Percentiles rank a stretch among this genome's conserved stretches.
Conservation (phyloP, 1,140 invertebrate species). For the Batillaria attramentaria region DNA sequence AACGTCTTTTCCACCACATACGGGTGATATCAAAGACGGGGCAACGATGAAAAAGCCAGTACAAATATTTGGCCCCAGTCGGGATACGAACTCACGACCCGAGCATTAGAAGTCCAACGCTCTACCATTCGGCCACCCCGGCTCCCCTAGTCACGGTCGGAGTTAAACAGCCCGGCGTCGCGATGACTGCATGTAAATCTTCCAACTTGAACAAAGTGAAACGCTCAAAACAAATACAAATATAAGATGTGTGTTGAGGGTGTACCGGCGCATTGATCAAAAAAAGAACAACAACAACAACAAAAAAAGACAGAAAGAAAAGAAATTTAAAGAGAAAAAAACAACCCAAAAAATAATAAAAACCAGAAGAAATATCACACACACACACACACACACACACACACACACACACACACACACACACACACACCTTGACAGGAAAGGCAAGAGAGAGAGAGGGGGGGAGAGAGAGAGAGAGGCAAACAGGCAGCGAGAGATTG, state of each 20-base stretch:
- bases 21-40: too few relatives aligned
- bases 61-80: too few relatives aligned
- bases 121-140: too few relatives aligned
- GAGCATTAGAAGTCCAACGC: too few relatives aligned
- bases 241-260: neutral
- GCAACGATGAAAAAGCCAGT: too few relatives aligned
- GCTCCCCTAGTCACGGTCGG: too few relatives aligned
- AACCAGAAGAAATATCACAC: neutral
- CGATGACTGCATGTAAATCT: neutral
- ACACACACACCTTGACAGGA: conserved; percentile 13
- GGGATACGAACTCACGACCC: too few relatives aligned
- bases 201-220: neutral
- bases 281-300: neutral
- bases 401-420: conserved; percentile 16
- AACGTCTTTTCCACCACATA: too few relatives aligned
- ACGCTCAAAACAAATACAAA: neutral
- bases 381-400: conserved; percentile 18
- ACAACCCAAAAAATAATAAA: neutral
- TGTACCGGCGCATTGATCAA: neutral
- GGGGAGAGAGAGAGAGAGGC: neutral
- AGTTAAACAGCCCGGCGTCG: too few relatives aligned
- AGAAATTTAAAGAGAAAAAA: neutral
- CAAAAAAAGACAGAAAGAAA: neutral
- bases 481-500: neutral
- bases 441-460: too few relatives aligned